Evolutionary conservation across 2,888 invertebrate species (phyloP).

Genomic region (Eristalis pertinax): DNA sequence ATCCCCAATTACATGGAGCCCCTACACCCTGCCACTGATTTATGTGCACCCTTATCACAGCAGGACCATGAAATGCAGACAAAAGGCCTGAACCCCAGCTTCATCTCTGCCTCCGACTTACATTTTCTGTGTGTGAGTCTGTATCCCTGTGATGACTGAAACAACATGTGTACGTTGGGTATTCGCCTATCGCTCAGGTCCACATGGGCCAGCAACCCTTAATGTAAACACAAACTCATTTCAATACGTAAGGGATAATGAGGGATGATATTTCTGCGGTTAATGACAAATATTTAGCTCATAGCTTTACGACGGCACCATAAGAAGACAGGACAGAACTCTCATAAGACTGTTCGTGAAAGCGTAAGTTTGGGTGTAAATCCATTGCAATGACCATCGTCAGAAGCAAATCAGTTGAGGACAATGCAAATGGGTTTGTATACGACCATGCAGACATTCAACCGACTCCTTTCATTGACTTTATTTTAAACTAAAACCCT

Average conservation of each 20-base stretch:
- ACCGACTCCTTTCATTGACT: neutral
- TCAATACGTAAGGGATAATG: constrained; percentile 37
- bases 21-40: constrained; percentile 42
- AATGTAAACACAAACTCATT: constrained; percentile 21
- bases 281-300: constrained; percentile 50
- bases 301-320: constrained; percentile 38
- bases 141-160: constrained; percentile 34
- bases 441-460: neutral
- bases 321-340: neutral
- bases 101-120: constrained; percentile 15
- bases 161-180: neutral
- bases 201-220: neutral
- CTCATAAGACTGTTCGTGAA: neutral
- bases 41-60: constrained; percentile 57
- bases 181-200: constrained; percentile 4
- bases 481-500: neutral
- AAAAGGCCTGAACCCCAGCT: constrained; percentile 3
- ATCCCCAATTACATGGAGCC: constrained; percentile 37
- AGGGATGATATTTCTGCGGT: constrained; percentile 40
- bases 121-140: constrained; percentile 18
- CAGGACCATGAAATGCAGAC: constrained; percentile 50
- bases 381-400: neutral
- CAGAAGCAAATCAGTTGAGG: neutral
- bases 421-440: neutral
- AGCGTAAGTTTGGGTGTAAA: neutral